Base-by-base conservation (phyloP, 2,888 invertebrate genomes). In the Empis stercorea region DNA sequence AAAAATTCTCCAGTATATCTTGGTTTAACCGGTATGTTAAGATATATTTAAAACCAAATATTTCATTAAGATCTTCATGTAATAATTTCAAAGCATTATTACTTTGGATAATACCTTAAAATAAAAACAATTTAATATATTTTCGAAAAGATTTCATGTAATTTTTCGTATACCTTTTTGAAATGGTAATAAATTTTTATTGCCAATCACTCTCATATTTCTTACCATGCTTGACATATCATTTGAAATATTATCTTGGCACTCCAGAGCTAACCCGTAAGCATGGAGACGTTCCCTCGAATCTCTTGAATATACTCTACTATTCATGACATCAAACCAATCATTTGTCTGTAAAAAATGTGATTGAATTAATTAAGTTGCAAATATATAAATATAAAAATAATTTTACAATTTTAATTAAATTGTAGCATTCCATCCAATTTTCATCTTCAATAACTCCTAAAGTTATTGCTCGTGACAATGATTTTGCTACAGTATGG, bases 281-380 rank as follows among this genome's bases (percentile, higher is more conserved):
- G 45, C 52, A 42, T 48, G 48, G 6, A n/a, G 30, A n/a, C 47
- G 43, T 10, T 44, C 14, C 23, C 50, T 49, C 9, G 44, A 20
- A 37, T 48, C 50, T 27, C 17, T n/a, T 41, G 16, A 20, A 27
- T 17, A 49, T 16, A 43, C 34, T 36, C 43, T 46, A 3, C 44
- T 44, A n/a, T 53, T 55, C 47, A 52, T 48, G 0, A 51, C 49
- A 40, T 52, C 52, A 16, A 51, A 53, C 51, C 53, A 53, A 42
- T 48, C 51, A 30, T 53, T 54, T 14, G 50, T 50, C 53, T 52
- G 16, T 51, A 10, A 23, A 23, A 38, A n/a, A 41, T n/a, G 4
- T 20, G 11, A 37, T 51, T 37, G 10, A 53, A 30, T 7, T 48
- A 41, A 42, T 11, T 27, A 30, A 10, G 37, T 42, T 30, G 23